These are phyloP conservation scores for Cirrhinus mrigala DNA, from an alignment of 2,797 vertebrate species.

Conservation along the genomic window DNA sequence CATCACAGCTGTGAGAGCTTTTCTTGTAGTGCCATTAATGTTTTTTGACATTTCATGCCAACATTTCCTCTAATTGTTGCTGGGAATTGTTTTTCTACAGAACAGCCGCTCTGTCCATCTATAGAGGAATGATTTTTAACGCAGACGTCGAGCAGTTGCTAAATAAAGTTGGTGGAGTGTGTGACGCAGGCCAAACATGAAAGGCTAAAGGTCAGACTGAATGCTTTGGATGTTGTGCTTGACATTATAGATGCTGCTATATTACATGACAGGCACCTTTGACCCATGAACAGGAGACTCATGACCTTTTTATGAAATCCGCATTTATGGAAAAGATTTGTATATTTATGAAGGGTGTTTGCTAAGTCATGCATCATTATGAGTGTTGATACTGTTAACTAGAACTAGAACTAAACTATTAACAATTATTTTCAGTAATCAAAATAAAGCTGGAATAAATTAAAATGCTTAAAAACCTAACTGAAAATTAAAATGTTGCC, in stretches of 20 bases:
- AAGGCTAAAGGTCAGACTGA: conserved; percentile 35
- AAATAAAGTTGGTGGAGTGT: conserved; percentile 38
- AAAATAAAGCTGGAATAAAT: not conserved
- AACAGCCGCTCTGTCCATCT: not conserved
- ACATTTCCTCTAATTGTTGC: conserved; percentile 51
- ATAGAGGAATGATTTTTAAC: not conserved
- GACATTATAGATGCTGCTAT: not conserved
- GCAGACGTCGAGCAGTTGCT: conserved; percentile 7
- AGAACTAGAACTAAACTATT: not conserved
- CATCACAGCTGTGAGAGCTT: conserved; percentile 45
- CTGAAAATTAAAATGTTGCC: no score
- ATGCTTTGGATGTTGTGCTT: conserved; percentile 21
- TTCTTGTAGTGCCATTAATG: conserved; percentile 33
- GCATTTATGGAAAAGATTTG: not conserved
- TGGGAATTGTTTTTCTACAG: conserved; percentile 21
- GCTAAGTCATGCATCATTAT: no score
- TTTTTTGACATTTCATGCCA: conserved; percentile 47
- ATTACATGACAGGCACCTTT: not conserved
- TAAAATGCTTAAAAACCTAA: not conserved
- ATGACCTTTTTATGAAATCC: conserved; percentile 8
- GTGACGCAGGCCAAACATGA: conserved; percentile 2
- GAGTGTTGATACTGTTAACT: not conserved
- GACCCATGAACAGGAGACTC: not conserved
- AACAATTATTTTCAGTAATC: not conserved
- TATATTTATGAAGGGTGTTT: not conserved